A percentile compares a stretch with the other conserved stretches of the same genome.
Evolutionary conservation across 2,113 vertebrate species (phyloP).

Genomic region (Delphinus delphis): DNA sequence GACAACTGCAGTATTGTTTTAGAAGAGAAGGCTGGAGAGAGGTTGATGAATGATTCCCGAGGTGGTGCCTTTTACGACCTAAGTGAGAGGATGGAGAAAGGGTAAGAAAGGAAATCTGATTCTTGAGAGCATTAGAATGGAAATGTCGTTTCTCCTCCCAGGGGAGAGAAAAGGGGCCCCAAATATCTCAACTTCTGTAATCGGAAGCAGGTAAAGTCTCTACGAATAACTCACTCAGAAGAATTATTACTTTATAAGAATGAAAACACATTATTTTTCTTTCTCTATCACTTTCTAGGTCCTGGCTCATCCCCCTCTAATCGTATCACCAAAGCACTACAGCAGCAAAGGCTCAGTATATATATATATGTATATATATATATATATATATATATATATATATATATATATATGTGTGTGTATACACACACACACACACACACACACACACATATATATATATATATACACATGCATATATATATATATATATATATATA

Average conservation of each 20-base stretch:
- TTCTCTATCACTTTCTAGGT: background rate
- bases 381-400: background rate
- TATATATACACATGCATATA: background rate
- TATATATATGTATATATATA: background rate
- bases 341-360: background rate
- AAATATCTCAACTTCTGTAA: background rate
- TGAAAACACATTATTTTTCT: background rate
- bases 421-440: too few species aligned
- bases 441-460: background rate
- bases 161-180: background rate
- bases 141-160: background rate
- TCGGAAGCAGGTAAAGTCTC: background rate
- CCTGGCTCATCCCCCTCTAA: background rate
- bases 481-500: background rate
- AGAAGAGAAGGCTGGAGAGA: constrained; percentile 9
- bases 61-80: background rate
- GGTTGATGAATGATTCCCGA: background rate
- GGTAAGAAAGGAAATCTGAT: background rate
- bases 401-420: background rate
- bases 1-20: constrained; percentile 21
- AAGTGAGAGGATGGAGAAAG: background rate
- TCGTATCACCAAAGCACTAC: background rate
- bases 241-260: background rate
- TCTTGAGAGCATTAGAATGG: background rate
- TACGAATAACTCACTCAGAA: background rate